Evolutionary conservation across 1,140 invertebrate genomes (phyloP), one percentile per base, ranked within the genome.

Genomic region (Eriosoma lanigerum): DNA sequence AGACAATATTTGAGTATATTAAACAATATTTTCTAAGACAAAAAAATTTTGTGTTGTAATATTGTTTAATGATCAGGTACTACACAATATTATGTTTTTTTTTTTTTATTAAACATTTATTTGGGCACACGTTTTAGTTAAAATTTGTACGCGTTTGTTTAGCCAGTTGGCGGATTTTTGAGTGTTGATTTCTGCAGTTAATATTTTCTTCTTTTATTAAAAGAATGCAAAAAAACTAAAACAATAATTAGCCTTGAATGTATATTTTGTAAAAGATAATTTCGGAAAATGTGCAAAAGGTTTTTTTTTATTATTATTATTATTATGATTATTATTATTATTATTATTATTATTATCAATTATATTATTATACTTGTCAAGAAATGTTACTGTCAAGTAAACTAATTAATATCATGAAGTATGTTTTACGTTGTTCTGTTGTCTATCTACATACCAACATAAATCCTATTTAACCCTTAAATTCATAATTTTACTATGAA

Each of bases 211-310:
- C 62, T 76, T 78, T 76, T 21, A 62, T 60, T 50, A 19, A 44
- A 62, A 62, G 52, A 60, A 62, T 19, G 48, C 46, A 50, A 78
- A 76, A 78, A 76, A 56, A 75, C 72, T 75, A 75, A 78, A 60
- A 78, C 56, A 60, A 60, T 60, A 58, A 78, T 78, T 78, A 78
- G 75, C 75, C 75, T 78, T 78, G 44, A 60, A 78, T 78, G 75
- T 78, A 78, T 76, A 76, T 60, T 78, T 78, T 78, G 75, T 78
- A 78, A 62, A 78, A 78, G 54, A 78, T 62, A n/a, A 78, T 78
- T 78, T 78, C 75, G 75, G 75, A 78, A 78, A 78, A 78, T 78
- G 75, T 78, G 75, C 75, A 78, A 78, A 62, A 60, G 75, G 52
- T 78, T 78, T 78, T 78, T 78, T 62, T 48, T 52, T 46, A 48